Base-by-base conservation (phyloP, 1,140 invertebrate species). In the Aethina tumida region DNA sequence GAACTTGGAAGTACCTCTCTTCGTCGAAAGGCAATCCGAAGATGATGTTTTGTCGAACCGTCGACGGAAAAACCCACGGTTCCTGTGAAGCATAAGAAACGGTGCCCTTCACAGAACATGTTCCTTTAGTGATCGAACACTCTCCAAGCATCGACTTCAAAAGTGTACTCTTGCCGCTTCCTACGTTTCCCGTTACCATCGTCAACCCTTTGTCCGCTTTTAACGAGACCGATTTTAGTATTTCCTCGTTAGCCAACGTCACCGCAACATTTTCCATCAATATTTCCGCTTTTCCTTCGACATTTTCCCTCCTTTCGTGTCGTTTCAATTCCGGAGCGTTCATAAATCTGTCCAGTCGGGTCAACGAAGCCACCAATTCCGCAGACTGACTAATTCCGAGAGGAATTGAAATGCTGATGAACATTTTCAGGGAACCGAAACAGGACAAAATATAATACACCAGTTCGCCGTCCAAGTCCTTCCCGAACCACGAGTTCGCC, bases 81-180 rank as follows among this genome's bases (percentile, higher is more conserved):
- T 85, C 78, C 60, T 90, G 83, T 13, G 82, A 74, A 2, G 81
- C 75, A 58, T 89, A 92, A 3, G 82, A 78, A 1, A 91, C 60
- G 21, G 62, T 71, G n/a, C 87, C 87, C 33, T 67, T 60, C 0
- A 86, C 60, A 7, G 64, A 58, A 0, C 88, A 31, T 5, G 53
- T 60, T 1, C 88, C 88, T 2, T 59, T 50, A 0, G 50, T 56
- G 1, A 78, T 49, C n/a, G 77, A 73, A 24, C 89, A 58, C 55
- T 92, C 88, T 12, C 73, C 66, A 1, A 91, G 61, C 34, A 91
- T 68, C 0, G 72, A 65, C 50, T 87, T 70, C 0, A 87, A 57
- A 1, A 87, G 49, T 0, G 80, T 83, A 10, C 75, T 79, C 69
- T 92, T 93, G 6, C 88, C 86, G 5, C 79, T 68, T 10, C 87